Evolutionary conservation across 1,140 invertebrate genomes (phyloP), one percentile per base, ranked within the genome.

Genomic region (Aphelenchoides fujianensis): DNA sequence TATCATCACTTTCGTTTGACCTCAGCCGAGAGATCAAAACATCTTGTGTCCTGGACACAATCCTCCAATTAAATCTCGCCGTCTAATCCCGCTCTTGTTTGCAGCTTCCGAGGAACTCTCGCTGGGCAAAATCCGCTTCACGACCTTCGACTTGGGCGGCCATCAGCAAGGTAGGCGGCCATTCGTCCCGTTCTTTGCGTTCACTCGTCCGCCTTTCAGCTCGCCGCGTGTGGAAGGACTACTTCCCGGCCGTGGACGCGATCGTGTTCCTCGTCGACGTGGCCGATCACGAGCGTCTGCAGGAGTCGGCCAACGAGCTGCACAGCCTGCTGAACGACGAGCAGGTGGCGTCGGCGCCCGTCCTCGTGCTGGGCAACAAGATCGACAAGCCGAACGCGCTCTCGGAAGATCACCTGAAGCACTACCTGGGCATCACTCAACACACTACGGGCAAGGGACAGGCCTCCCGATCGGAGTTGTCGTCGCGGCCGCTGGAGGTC

Each of bases 141-240:
- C 95, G 77, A 98, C 97, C 75, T 99, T 98, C 89, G 97, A 99
- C 89, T 90, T 99, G 84, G 97, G 97, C 81, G 97, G 97, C 72
- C 97, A 99, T 89, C 90, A 90, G 86, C 96, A 98, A 91, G 92
- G 92, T 92, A 88, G 85, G 63, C 72, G 34, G n/a, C 23, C n/a
- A 70, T 27, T 69, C 1, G 16, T 35, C 37, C 1, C 1, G 30
- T 2, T 53, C 27, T 41, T 5, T 1, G 12, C 23, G 19, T 7
- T 19, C 12, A 59, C 5, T 5, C 28, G 41, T 48, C 12, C 23
- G 7, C 23, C 34, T 59, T 59, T 59, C 78, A 93, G 95, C 95
- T 68, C 89, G 95, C 80, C 89, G 94, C 86, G 95, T 99, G 59
- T 99, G 97, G 97, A 97, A 96, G 86, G 94, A 97, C 87, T 99